Base-by-base conservation (phyloP, 2,888 invertebrate genomes). In the Papilio demoleus region DNA sequence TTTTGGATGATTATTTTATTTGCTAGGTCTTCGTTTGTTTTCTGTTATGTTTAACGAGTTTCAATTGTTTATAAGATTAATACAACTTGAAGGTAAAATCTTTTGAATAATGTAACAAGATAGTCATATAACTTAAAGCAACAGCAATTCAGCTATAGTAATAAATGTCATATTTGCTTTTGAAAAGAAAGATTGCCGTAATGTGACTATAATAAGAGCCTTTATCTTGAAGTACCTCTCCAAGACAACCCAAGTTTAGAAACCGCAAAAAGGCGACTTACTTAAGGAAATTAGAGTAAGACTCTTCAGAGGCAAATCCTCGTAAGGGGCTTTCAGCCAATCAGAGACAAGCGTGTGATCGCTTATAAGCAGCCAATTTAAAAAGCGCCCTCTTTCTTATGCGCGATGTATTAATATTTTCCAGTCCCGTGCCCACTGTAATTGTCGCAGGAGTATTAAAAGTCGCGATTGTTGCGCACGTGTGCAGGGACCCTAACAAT, bases 381-480 rank as follows among this genome's bases (percentile, higher is more conserved):
- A 84, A 75, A 76, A 72, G 75, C 81, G 78, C 86, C 85, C 86
- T 80, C 84, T 74, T 79, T 76, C 72, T 74, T 74, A 73, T 73
- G 75, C 68, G 74, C 73, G 74, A 80, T 77, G 84, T 85, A 85
- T 88, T 86, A 88, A 90, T 90, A 90, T 88, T 86, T 90, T 87
- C 87, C 88, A 85, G 85, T 80, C 81, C 82, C 82, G 79, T 87
- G 87, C 79, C 72, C 88, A 79, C 81, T 76, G 79, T 90, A 90
- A 92, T 89, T 90, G 90, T 89, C 79, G 80, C 76, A 75, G 78
- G 73, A 76, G 84, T 89, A 90, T 90, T 90, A 88, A 88, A 87
- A 87, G 82, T 85, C 81, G 77, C 83, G 77, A 79, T 81, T 77
- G 79, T 80, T 71, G 72, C 74, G 81, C 87, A 85, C 88, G 88